These are phyloP conservation scores for Arothron firmamentum DNA, from an alignment of 2,113 vertebrate species.

Conservation along the genomic window DNA sequence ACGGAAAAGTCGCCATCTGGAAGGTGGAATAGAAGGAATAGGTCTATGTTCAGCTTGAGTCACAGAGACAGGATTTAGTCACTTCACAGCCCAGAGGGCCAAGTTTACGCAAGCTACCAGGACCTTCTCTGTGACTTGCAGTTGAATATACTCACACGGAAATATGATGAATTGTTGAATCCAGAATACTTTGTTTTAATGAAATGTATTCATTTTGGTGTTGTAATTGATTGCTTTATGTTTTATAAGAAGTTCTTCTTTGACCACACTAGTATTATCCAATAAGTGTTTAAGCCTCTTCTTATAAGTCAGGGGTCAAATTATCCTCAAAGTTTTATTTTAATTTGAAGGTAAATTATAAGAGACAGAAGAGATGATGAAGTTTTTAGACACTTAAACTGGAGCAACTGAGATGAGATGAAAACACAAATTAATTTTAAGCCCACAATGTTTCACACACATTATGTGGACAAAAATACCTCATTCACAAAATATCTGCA, in stretches of 20 bases:
- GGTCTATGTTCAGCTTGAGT: slow-evolving; percentile 24
- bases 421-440: neutral
- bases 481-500: neutral
- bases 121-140: too few species aligned
- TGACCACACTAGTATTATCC: slow-evolving; percentile 16
- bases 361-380: too few species aligned
- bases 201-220: neutral
- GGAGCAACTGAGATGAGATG: neutral
- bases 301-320: slow-evolving; percentile 31
- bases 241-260: neutral
- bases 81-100: too few species aligned
- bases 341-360: too few species aligned
- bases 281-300: slow-evolving; percentile 25
- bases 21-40: slow-evolving; percentile 80
- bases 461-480: neutral
- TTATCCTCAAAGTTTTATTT: neutral
- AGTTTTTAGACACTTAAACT: too few species aligned
- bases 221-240: neutral
- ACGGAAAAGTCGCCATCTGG: slow-evolving; percentile 97
- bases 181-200: slow-evolving; percentile 11
- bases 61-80: neutral
- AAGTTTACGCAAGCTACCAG: too few species aligned
- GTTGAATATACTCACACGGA: too few species aligned
- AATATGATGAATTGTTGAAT: slow-evolving; percentile 1
- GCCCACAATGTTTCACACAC: neutral